Evolutionary conservation across 1,140 invertebrate species (phyloP).

Genomic region (Bombus impatiens): DNA sequence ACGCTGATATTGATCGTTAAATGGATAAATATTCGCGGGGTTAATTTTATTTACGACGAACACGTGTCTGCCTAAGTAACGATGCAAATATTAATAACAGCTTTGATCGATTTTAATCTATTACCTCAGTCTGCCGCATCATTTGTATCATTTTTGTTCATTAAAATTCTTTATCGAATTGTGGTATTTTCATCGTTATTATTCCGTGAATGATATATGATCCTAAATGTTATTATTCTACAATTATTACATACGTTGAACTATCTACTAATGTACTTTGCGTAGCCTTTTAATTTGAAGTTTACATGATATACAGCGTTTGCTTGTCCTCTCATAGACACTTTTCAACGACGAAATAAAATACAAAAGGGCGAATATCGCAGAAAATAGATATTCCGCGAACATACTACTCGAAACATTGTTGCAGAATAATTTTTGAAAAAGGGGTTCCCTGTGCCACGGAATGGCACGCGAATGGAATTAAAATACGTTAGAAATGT

Average conservation of each 20-base stretch:
- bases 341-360: too few relatives aligned
- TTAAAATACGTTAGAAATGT: neutral
- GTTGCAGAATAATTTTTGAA: neutral
- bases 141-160: too few relatives aligned
- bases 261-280: too few relatives aligned
- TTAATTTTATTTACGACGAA: constrained; percentile 13
- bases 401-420: neutral
- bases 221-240: too few relatives aligned
- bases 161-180: neutral
- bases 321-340: too few relatives aligned
- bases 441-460: neutral
- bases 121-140: neutral
- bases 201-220: neutral
- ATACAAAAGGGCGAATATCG: too few relatives aligned
- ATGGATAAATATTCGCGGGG: neutral
- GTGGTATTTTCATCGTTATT: neutral
- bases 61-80: neutral
- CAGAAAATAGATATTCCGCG: too few relatives aligned
- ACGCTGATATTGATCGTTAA: constrained; percentile 17
- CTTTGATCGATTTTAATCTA: neutral
- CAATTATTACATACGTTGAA: too few relatives aligned
- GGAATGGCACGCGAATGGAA: neutral
- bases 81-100: neutral
- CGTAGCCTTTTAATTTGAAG: too few relatives aligned
- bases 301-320: too few relatives aligned